Evolutionary conservation across 1,140 invertebrate species (phyloP).

Genomic region (Sycobia sp.): DNA sequence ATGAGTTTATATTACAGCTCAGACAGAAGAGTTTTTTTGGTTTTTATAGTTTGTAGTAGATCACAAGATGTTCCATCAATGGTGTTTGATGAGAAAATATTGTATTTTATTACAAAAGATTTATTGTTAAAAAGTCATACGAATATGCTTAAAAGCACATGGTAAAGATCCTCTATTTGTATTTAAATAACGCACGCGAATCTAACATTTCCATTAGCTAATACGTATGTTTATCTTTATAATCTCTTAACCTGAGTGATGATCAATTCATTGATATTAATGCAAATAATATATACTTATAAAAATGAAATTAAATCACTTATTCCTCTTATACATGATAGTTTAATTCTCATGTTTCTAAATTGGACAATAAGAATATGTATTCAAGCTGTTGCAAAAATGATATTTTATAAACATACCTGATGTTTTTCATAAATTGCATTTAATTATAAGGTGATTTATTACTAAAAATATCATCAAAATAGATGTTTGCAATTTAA

Average conservation of each 20-base stretch:
- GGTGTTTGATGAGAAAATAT: conserved; percentile 11
- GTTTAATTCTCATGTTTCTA: no score
- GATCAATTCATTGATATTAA: conserved; percentile 9
- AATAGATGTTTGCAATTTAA: no score
- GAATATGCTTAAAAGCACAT: conserved; percentile 5
- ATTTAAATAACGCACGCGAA: conserved; percentile 8
- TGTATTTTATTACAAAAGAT: conserved; percentile 3
- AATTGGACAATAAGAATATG: no score
- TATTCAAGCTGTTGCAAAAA: no score
- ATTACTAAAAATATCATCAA: no score
- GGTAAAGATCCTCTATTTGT: conserved; percentile 1
- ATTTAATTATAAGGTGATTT: no score
- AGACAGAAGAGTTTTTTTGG: conserved; percentile 4
- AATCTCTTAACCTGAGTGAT: not conserved
- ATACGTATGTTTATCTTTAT: no score
- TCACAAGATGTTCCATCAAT: conserved; percentile 15
- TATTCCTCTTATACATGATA: no score
- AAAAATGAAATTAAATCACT: no score
- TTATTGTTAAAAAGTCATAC: conserved; percentile 19
- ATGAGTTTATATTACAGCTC: conserved; percentile 15
- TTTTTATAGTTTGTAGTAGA: conserved; percentile 19
- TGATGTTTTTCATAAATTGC: no score
- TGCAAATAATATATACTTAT: conserved; percentile 2
- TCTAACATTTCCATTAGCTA: not conserved
- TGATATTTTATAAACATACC: no score